Base-by-base conservation (phyloP, 2,888 invertebrate species). In the Machimus rusticus region DNA sequence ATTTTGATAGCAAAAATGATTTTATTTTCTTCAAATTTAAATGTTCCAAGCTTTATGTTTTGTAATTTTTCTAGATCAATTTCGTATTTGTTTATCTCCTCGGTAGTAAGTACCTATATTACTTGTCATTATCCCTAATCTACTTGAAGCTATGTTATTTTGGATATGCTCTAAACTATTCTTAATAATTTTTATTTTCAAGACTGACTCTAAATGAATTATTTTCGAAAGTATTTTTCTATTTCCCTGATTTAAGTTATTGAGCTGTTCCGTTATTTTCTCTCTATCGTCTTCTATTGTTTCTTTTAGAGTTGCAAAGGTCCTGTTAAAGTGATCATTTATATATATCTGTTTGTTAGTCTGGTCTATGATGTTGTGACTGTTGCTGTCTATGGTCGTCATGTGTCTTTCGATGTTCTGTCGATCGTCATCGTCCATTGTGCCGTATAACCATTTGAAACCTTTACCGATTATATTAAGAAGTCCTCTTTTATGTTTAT, bases 91-190 rank as follows among this genome's bases (percentile, higher is more conserved):
- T 31, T 4, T 34, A 88, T 86, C 76, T 88, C 87, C 23, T 88
- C 74, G 34, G 19, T 76, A 37, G 87, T 88, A 74, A 88, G 74
- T 46, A n/a, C n/a, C n/a, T n/a, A 88, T 86, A 74, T 86, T 88
- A 55, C 74, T 88, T 34, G 9, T 37, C 51, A 76, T 86, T 46
- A 88, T 74, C 28, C 74, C 74, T 86, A 88, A 81, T 43, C 87
- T 88, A 76, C 74, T 37, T 14, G 87, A 87, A 5, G 86, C 79
- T 79, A 79, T 81, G n/a, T 87, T 86, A 14, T 74, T 79, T 19
- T 86, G 37, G 34, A 87, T 86, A n/a, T 87, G 86, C 14, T 85
- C 87, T 66, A 87, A 31, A 51, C 31, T 46, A 34, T 86, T 57
- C 43, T 39, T 55, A 16, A 87, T 43, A n/a, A 82, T 82, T 43